phyloP scores from a whole-genome alignment of 2,888 invertebrate genomes.

The Tiliacea aurago region DNA sequence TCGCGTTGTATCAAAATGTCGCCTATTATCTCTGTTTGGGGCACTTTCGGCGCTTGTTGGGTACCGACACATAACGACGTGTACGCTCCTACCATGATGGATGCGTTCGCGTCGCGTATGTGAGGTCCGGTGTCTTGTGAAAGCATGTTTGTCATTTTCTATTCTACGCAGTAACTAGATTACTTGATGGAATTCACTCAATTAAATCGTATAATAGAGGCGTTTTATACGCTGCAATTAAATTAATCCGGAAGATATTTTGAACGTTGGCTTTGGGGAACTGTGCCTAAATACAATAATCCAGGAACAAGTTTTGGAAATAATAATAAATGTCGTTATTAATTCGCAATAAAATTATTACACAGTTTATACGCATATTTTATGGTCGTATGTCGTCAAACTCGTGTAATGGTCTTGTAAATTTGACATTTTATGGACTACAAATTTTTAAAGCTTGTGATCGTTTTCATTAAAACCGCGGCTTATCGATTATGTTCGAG shows the following conservation, averaged over 20 bases:
- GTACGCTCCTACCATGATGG: constrained; percentile 87
- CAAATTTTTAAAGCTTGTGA: constrained; percentile 71
- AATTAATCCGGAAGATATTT: constrained; percentile 40
- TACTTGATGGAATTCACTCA: constrained; percentile 58
- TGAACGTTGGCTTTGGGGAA: constrained; percentile 33
- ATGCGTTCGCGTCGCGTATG: constrained; percentile 81
- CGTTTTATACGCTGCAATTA: constrained; percentile 21
- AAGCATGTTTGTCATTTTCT: constrained; percentile 71
- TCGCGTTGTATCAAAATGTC: constrained; percentile 88
- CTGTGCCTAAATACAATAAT: constrained; percentile 50
- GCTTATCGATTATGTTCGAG: constrained; percentile 58
- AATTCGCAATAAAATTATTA: constrained; percentile 79
- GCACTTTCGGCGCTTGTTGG: constrained; percentile 87
- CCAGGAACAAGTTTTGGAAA: constrained; percentile 63
- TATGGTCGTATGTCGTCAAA: constrained; percentile 75
- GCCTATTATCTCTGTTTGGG: constrained; percentile 88
- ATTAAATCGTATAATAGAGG: constrained; percentile 40
- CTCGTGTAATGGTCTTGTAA: constrained; percentile 77
- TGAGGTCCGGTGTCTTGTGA: constrained; percentile 79
- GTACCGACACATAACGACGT: constrained; percentile 82
- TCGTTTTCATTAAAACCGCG: constrained; percentile 71
- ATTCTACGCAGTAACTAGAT: constrained; percentile 63
- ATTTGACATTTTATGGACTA: constrained; percentile 78
- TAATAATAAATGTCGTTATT: constrained; percentile 76
- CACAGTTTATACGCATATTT: constrained; percentile 75